phyloP scores from a whole-genome alignment of 2,113 vertebrate genomes.

The Anas platyrhynchos region DNA sequence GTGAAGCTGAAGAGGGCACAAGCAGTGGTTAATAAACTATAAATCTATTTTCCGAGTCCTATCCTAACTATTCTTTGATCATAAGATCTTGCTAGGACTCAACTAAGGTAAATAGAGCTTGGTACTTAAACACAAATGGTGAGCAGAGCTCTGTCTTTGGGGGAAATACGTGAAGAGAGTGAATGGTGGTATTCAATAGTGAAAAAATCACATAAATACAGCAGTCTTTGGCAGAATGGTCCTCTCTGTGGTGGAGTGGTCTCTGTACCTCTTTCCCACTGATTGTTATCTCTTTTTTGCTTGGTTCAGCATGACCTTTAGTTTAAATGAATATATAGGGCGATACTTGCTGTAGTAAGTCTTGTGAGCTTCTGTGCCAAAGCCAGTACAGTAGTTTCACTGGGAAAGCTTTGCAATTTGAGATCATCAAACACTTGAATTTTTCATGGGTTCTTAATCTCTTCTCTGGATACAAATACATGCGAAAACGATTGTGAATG shows the following conservation, averaged over 20 bases:
- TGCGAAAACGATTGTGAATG: neutral
- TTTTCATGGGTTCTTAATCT: neutral
- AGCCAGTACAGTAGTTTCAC: neutral
- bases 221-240: neutral
- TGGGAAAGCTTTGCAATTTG: neutral
- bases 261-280: neutral
- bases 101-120: neutral
- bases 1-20: neutral
- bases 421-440: neutral
- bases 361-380: neutral
- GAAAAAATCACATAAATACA: neutral
- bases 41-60: neutral
- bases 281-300: neutral
- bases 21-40: neutral
- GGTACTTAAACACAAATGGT: neutral
- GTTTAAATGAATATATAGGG: neutral
- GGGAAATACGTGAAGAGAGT: accelerated
- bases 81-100: neutral
- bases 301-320: slow-evolving; percentile 7
- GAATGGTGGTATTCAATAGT: neutral
- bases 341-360: neutral
- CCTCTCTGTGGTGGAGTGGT: neutral
- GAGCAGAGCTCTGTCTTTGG: neutral
- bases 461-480: neutral
- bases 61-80: neutral